A percentile compares a stretch with the other conserved stretches of the same genome.
Conservation (phyloP, 1,140 invertebrate genomes). For the Dolichoris vasculosae region DNA sequence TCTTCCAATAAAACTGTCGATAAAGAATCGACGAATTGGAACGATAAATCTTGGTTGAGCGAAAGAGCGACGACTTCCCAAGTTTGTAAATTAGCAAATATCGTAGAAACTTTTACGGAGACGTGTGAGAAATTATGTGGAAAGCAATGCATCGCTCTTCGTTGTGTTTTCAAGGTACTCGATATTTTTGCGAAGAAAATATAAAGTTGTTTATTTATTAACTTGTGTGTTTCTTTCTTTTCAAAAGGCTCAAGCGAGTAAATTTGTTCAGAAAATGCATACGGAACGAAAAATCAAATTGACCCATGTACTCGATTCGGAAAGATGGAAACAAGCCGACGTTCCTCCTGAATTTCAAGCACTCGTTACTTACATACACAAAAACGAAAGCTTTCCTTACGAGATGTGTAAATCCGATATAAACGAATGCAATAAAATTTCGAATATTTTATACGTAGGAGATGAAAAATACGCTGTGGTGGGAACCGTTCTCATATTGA, state of each 20-base stretch:
- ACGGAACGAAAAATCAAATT: conserved; percentile 90
- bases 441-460: conserved; percentile 80
- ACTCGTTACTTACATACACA: conserved; percentile 77
- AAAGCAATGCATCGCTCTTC: conserved; percentile 85
- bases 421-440: conserved; percentile 60
- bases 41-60: conserved; percentile 73
- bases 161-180: conserved; percentile 86
- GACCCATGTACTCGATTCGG: conserved; percentile 88
- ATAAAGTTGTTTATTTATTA: conserved; percentile 15
- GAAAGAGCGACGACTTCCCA: conserved; percentile 82
- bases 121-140: conserved; percentile 87
- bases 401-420: conserved; percentile 64
- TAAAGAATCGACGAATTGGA: conserved; percentile 62
- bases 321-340: conserved; percentile 95
- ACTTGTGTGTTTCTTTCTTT: conserved; percentile 31
- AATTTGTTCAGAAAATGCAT: conserved; percentile 94
- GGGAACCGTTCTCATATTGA: conserved; percentile 87
- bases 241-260: conserved; percentile 82
- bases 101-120: conserved; percentile 87
- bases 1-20: conserved; percentile 59
- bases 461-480: conserved; percentile 90
- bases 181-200: conserved; percentile 26
- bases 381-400: conserved; percentile 73
- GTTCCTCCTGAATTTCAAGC: conserved; percentile 90
- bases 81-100: conserved; percentile 84